A percentile compares a stretch with the other conserved stretches of the same genome.
Evolutionary conservation across 1,140 invertebrate genomes (phyloP).

Genomic region (Cecropterus lyciades): DNA sequence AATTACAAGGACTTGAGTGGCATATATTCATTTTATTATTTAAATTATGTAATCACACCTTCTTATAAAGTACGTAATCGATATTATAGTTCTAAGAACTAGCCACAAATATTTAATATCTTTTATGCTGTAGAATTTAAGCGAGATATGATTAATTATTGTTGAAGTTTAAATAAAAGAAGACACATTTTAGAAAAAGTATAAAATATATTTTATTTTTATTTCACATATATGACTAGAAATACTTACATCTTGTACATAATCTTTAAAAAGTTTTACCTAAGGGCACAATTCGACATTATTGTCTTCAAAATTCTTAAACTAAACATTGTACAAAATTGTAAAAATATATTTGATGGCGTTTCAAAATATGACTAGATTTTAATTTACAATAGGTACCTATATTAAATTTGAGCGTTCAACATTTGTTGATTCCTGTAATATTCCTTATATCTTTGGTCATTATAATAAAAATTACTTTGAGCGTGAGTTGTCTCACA

Average conservation of each 20-base stretch:
- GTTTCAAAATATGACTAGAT: slow-evolving; percentile 52
- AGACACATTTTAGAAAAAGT: slow-evolving; percentile 36
- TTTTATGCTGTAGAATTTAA: too few species aligned
- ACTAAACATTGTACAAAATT: neutral
- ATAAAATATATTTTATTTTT: slow-evolving; percentile 39
- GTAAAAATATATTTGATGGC: too few species aligned
- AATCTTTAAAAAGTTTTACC: neutral
- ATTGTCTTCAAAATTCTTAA: slow-evolving; percentile 25
- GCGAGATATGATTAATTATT: too few species aligned
- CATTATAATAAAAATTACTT: slow-evolving; percentile 64
- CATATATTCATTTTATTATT: too few species aligned
- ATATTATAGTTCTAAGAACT: too few species aligned
- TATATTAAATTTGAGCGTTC: slow-evolving; percentile 69
- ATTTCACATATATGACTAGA: slow-evolving; percentile 17
- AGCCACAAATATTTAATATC: too few species aligned
- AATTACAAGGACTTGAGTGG: too few species aligned
- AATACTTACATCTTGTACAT: slow-evolving; percentile 1
- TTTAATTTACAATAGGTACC: neutral
- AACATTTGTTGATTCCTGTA: slow-evolving; percentile 66
- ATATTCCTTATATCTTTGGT: slow-evolving; percentile 70
- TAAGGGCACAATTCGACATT: slow-evolving; percentile 1
- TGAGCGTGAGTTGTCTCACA: slow-evolving; percentile 57
- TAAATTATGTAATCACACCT: too few species aligned
- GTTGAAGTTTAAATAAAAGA: slow-evolving; percentile 2
- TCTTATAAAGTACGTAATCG: too few species aligned